These are phyloP conservation scores for Bos taurus DNA, from an alignment of 2,113 vertebrate species.

Conservation along the genomic window ARS-UCD2.0 NC_037350.1:50847501-50848000, in stretches of 20 bases:
- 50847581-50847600: not conserved
- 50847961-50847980: not conserved
- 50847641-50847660: accelerated
- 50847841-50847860: not conserved
- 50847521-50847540: not conserved
- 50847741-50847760: not conserved
- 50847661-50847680: not conserved
- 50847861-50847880: not conserved
- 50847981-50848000: not conserved
- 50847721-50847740: not conserved
- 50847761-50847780: not conserved
- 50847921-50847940: not conserved
- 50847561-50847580: not conserved
- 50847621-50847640: not conserved
- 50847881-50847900: not conserved
- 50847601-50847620: not conserved
- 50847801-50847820: not conserved
- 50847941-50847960: not conserved
- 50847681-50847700: not conserved
- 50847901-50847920: not conserved
- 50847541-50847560: not conserved
- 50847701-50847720: not conserved
- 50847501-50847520: too few species aligned
- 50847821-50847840: not conserved
- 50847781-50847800: not conserved